Evolutionary conservation across 1,140 invertebrate genomes (phyloP).

Genomic region (Formica selysi): DNA sequence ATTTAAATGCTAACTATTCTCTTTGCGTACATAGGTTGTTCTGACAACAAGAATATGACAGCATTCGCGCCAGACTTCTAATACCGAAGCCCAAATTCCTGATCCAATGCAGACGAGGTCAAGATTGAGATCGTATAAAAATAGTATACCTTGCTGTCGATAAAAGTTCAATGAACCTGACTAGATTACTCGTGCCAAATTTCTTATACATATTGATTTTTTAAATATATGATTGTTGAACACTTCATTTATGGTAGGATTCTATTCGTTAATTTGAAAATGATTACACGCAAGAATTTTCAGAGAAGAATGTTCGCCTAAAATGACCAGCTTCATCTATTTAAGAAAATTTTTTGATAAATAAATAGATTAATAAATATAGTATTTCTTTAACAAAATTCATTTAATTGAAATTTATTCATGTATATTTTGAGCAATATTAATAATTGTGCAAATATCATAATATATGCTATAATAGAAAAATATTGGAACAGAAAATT

Average conservation of each 20-base stretch:
- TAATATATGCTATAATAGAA: background rate
- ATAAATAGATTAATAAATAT: background rate
- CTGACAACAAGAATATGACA: background rate
- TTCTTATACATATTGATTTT: background rate
- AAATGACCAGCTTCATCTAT: background rate
- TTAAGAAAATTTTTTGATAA: background rate
- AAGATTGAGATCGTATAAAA: conserved; percentile 69
- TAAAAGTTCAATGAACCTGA: conserved; percentile 66
- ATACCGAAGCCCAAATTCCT: conserved; percentile 20
- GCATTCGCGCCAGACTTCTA: conserved; percentile 26
- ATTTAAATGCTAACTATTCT: conserved; percentile 3
- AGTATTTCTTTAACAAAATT: background rate
- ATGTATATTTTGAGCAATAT: background rate
- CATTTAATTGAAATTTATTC: background rate
- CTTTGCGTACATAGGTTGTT: background rate
- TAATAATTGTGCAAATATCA: background rate
- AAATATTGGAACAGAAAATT: background rate
- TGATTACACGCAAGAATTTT: background rate
- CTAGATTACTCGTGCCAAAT: background rate
- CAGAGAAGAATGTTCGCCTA: background rate
- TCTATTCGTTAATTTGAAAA: background rate
- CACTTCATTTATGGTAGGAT: background rate
- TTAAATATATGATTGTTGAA: conserved; percentile 14
- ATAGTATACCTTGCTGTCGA: conserved; percentile 58
- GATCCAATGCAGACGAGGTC: conserved; percentile 62